A percentile compares a stretch with the other conserved stretches of the same genome.
phyloP scores from a whole-genome alignment of 2,113 vertebrate species.

The Hystrix brachyura region DNA sequence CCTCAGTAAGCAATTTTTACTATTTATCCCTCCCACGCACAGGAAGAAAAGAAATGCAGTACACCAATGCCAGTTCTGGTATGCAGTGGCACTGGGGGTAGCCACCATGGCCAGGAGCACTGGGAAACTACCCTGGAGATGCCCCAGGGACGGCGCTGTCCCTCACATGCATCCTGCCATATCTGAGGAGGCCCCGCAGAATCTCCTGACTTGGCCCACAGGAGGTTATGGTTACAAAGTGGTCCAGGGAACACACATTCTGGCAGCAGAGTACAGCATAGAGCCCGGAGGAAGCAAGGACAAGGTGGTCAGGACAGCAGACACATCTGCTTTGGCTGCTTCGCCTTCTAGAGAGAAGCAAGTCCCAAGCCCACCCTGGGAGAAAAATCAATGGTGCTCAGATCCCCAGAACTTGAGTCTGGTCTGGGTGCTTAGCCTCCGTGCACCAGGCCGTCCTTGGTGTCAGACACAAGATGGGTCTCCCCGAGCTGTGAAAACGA shows the following conservation, averaged over 20 bases:
- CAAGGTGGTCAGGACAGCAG: not conserved
- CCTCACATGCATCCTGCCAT: not conserved
- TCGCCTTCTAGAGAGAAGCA: not conserved
- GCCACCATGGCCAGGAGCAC: not conserved
- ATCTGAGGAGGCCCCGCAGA: not conserved
- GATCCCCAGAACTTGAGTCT: not conserved
- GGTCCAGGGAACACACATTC: not conserved
- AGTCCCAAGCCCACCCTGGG: not conserved
- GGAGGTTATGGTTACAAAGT: not conserved
- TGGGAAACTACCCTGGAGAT: not conserved
- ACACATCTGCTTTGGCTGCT: not conserved
- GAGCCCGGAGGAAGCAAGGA: not conserved
- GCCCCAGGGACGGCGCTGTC: not conserved
- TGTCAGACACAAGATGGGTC: rapidly evolving
- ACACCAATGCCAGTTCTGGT: not conserved
- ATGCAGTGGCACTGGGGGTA: not conserved
- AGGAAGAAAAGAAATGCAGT: not conserved
- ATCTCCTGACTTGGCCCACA: not conserved
- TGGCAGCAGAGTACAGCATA: not conserved
- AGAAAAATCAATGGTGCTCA: not conserved
- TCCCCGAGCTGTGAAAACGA: not conserved
- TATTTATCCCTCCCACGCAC: not conserved
- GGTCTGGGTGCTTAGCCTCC: not conserved
- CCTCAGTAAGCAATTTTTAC: not conserved
- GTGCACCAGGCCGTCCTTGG: not conserved